Conservation (phyloP, 2,797 vertebrate species). For the Steatocranus sp. region DNA sequence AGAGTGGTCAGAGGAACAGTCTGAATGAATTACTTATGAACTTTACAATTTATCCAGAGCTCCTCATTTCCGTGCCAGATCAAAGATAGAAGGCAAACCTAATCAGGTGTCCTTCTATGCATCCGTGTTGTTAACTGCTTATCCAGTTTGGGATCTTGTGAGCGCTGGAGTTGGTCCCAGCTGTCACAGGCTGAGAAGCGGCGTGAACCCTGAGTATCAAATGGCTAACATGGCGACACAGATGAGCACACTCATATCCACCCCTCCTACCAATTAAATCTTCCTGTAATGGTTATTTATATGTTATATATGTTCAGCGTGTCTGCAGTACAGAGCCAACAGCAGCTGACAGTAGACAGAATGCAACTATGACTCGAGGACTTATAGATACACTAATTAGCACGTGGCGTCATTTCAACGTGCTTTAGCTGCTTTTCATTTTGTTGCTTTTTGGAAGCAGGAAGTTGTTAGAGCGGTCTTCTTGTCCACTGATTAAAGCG, state of each 20-base stretch:
- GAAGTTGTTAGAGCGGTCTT: neutral
- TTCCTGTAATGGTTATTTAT: neutral
- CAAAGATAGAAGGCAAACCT: neutral
- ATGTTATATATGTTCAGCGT: neutral
- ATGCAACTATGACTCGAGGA: neutral
- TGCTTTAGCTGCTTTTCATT: neutral
- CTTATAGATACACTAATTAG: neutral
- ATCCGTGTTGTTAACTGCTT: accelerated
- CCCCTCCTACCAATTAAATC: neutral
- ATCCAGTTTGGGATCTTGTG: neutral
- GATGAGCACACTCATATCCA: accelerated
- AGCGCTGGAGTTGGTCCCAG: neutral
- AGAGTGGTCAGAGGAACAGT: neutral
- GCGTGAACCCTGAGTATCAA: neutral
- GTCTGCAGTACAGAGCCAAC: neutral
- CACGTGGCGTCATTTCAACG: neutral
- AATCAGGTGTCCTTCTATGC: neutral
- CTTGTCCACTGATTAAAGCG: neutral
- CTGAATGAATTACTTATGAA: neutral
- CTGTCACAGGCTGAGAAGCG: neutral
- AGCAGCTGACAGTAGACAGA: neutral
- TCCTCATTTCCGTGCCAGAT: neutral
- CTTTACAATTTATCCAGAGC: neutral
- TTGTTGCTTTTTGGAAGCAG: neutral
- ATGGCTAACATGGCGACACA: neutral